Evolutionary conservation across 2,888 invertebrate species (phyloP).

Genomic region (Perizoma flavofasciatum): DNA sequence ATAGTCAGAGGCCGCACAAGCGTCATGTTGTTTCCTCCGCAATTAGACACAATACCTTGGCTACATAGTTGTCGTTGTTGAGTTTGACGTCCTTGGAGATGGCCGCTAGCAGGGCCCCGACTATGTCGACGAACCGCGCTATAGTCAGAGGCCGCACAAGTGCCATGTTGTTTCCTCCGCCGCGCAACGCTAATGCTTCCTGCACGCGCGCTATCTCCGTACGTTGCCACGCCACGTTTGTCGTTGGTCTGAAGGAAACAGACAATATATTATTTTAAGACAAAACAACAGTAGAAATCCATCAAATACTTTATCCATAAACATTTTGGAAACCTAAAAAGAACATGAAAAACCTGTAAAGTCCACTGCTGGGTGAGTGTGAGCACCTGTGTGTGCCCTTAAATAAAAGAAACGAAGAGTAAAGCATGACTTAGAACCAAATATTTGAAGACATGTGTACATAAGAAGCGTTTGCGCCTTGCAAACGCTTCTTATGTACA

Average conservation of each 20-base stretch:
- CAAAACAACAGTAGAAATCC: too few relatives aligned
- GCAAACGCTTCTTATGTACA: too few relatives aligned
- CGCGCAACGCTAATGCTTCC: constrained; percentile 46
- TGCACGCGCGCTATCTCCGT: constrained; percentile 51
- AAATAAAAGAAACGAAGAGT: too few relatives aligned
- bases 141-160: constrained; percentile 75
- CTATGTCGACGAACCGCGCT: constrained; percentile 72
- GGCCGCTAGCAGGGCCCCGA: constrained; percentile 53
- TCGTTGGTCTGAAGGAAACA: constrained; percentile 51
- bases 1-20: constrained; percentile 75
- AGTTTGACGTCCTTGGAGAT: constrained; percentile 56
- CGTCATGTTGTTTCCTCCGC: constrained; percentile 39
- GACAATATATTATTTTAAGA: neutral
- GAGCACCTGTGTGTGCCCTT: too few relatives aligned
- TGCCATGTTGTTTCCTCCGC: constrained; percentile 39
- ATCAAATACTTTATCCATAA: too few relatives aligned
- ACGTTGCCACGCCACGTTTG: constrained; percentile 69
- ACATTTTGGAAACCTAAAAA: too few relatives aligned
- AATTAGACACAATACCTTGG: constrained; percentile 59
- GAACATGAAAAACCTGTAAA: too few relatives aligned
- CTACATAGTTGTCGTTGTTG: constrained; percentile 72
- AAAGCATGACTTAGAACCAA: too few relatives aligned
- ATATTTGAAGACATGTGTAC: too few relatives aligned
- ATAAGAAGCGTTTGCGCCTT: too few relatives aligned
- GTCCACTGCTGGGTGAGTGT: too few relatives aligned